Conservation (phyloP, 1,140 invertebrate genomes). For the Drosophila nigromelanica region DNA sequence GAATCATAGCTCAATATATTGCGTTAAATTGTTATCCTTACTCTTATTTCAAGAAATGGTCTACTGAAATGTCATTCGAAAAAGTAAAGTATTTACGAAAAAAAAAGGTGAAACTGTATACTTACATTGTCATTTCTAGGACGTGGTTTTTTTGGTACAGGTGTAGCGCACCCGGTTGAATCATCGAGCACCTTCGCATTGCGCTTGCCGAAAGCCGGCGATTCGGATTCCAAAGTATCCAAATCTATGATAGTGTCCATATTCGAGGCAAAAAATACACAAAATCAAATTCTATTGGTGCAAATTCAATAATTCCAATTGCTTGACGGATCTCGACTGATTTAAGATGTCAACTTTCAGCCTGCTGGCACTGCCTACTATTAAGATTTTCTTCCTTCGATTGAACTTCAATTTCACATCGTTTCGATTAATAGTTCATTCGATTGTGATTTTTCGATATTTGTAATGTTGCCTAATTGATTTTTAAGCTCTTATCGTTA, state of each 20-base stretch:
- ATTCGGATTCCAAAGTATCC: neutral
- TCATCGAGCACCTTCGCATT: neutral
- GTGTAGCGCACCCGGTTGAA: neutral
- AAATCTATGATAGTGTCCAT: neutral
- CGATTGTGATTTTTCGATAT: neutral
- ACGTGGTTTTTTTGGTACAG: neutral
- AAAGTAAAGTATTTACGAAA: no score
- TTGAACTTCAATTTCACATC: neutral
- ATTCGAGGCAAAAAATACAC: neutral
- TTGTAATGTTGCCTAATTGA: neutral
- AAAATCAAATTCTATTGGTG: neutral
- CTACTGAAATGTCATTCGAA: no score
- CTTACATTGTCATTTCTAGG: neutral
- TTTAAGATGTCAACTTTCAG: neutral
- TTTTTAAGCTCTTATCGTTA: neutral
- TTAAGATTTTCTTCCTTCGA: neutral
- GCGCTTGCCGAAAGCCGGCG: neutral
- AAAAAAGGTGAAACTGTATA: neutral
- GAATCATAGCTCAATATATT: no score
- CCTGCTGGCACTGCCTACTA: constrained; percentile 2
- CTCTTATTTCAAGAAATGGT: no score
- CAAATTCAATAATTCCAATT: neutral
- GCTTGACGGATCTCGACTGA: neutral
- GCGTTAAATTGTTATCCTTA: no score
- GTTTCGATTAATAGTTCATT: neutral